These are phyloP conservation scores for Neosilurus mollespiculum DNA, from an alignment of 2,797 vertebrate species.

Conservation along the genomic window DNA sequence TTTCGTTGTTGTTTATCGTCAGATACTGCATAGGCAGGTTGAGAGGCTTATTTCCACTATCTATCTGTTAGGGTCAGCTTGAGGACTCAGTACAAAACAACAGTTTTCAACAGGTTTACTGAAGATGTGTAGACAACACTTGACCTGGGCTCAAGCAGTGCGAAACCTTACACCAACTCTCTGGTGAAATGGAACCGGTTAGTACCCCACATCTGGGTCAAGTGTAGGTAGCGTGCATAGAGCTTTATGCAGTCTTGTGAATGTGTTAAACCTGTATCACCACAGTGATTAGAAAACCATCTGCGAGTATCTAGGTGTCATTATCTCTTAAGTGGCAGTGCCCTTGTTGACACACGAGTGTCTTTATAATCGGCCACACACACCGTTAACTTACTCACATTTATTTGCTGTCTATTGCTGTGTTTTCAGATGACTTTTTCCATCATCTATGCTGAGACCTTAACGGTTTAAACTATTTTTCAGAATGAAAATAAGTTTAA, in stretches of 20 bases:
- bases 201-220: slow-evolving; percentile 48
- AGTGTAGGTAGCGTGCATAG: slow-evolving; percentile 44
- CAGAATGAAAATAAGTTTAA: neutral
- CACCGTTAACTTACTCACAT: slow-evolving; percentile 25
- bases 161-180: slow-evolving; percentile 56
- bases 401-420: slow-evolving; percentile 27
- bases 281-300: slow-evolving; percentile 62
- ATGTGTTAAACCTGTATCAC: slow-evolving; percentile 47
- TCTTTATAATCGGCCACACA: slow-evolving; percentile 69
- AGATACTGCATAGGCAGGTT: neutral
- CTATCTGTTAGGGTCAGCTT: slow-evolving; percentile 14
- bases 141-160: slow-evolving; percentile 50
- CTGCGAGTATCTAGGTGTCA: slow-evolving; percentile 47
- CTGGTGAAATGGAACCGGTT: slow-evolving; percentile 56
- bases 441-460: slow-evolving; percentile 41
- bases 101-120: slow-evolving; percentile 29
- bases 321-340: slow-evolving; percentile 55
- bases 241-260: slow-evolving; percentile 28
- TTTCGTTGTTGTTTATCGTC: neutral
- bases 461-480: slow-evolving; percentile 1
- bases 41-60: neutral
- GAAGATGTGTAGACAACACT: slow-evolving; percentile 47
- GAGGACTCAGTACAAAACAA: slow-evolving; percentile 34
- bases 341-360: slow-evolving; percentile 54
- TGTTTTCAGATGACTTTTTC: slow-evolving; percentile 51